These are phyloP conservation scores for Hololepta plana DNA, from an alignment of 2,888 invertebrate species.

Conservation along the genomic window DNA sequence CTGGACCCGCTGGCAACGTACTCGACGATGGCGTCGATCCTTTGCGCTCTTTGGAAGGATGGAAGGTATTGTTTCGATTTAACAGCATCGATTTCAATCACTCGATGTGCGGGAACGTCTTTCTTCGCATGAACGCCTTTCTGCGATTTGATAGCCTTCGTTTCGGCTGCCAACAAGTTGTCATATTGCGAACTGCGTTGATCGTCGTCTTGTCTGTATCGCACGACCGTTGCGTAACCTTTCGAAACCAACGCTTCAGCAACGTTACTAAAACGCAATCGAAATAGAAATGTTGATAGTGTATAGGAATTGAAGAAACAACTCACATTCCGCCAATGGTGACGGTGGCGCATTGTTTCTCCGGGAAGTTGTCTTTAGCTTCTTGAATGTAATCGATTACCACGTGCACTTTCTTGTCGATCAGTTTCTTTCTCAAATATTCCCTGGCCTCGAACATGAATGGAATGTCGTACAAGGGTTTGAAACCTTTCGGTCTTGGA, in stretches of 20 bases:
- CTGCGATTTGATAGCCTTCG: conserved; percentile 73
- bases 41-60: conserved; percentile 77
- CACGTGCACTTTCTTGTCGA: conserved; percentile 87
- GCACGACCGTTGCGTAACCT: conserved; percentile 83
- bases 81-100: conserved; percentile 73
- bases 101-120: conserved; percentile 64
- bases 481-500: conserved; percentile 53
- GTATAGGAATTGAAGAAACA: no score
- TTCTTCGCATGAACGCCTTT: conserved; percentile 78
- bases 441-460: conserved; percentile 98
- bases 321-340: conserved; percentile 59
- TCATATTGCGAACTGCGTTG: conserved; percentile 90
- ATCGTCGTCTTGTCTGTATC: conserved; percentile 91
- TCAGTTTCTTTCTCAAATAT: conserved; percentile 84
- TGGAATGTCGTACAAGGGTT: conserved; percentile 94
- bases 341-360: conserved; percentile 91
- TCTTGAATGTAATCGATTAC: conserved; percentile 94
- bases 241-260: conserved; percentile 86
- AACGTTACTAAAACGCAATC: conserved; percentile 54
- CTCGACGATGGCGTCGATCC: conserved; percentile 85
- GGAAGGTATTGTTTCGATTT: conserved; percentile 87
- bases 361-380: conserved; percentile 81
- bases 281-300: conserved; percentile 2
- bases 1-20: conserved; percentile 95
- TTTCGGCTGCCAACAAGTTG: conserved; percentile 79